Percentiles rank a stretch among this genome's conserved stretches.
These are phyloP conservation scores for Thunnus albacares DNA, from an alignment of 2,797 vertebrate species.

Conservation along the genomic window DNA sequence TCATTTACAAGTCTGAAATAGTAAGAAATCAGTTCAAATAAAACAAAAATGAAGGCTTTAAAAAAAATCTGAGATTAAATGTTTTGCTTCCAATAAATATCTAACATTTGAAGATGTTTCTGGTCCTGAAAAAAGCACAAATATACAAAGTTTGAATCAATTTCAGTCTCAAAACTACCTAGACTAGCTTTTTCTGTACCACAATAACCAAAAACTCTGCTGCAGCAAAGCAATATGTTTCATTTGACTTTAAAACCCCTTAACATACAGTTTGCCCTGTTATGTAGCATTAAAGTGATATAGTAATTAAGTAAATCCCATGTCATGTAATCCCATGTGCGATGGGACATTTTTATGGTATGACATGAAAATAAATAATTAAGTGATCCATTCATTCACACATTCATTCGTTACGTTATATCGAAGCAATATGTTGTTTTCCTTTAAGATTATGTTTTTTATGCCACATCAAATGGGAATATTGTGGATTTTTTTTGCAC, in stretches of 20 bases:
- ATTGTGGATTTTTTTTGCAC: neutral
- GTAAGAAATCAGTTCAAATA: neutral
- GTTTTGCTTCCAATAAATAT: neutral
- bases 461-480: neutral
- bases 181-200: neutral
- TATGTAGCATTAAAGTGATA: neutral
- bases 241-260: neutral
- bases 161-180: neutral
- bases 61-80: conserved; percentile 2
- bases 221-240: neutral
- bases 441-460: neutral
- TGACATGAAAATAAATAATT: neutral
- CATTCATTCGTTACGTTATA: neutral
- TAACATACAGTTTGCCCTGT: neutral
- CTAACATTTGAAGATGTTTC: neutral
- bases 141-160: neutral
- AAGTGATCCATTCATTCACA: neutral
- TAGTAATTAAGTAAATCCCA: neutral
- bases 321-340: no score
- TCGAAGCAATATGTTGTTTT: neutral
- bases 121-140: neutral
- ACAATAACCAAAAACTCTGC: neutral
- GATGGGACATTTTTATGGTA: neutral
- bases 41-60: neutral
- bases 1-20: neutral